Base-by-base conservation (phyloP, 2,888 invertebrate genomes). In the Nomada flava region DNA sequence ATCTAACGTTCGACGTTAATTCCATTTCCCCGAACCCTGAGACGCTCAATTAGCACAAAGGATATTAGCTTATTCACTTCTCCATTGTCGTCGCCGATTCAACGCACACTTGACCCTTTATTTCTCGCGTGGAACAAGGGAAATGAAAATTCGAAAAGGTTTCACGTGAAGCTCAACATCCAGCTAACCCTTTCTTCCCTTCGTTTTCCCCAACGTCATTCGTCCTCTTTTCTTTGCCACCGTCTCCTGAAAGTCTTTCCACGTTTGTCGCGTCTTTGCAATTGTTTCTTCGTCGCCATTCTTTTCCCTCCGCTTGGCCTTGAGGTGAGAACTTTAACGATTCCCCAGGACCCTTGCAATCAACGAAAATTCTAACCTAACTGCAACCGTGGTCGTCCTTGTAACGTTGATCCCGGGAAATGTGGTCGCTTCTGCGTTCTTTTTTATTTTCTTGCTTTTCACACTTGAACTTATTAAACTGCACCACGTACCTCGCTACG, bases 321-420 rank as follows among this genome's bases (percentile, higher is more conserved):
- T 62, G 23, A n/a, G 55, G 76, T 65, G 62, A 73, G 64, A 70
- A 74, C 20, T 74, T 26, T 62, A 62, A 53, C 70, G 57, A 79
- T 62, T 42, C 63, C 62, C 26, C 4, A 53, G 81, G 70, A 76
- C 57, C 59, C 64, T 72, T 47, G 73, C 73, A 83, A 85, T 86
- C 81, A 79, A 79, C 79, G 76, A 76, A 81, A 86, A 86, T 85
- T 85, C 74, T 78, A 74, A 80, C 68, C 73, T 29, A 76, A 79
- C 64, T 60, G 55, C 20, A 59, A 26, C 76, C 15, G 29, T 20
- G 15, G 29, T 47, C 59, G 53, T 55, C 65, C 65, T 73, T 73
- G 65, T 23, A 62, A 18, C 55, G 13, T 23, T 15, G 26, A 55
- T 74, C 55, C 47, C 23, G n/a, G 44, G 10, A 47, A 23, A 67